Conservation (phyloP, 2,797 vertebrate species). For the Tragelaphus eurycerus region DNA sequence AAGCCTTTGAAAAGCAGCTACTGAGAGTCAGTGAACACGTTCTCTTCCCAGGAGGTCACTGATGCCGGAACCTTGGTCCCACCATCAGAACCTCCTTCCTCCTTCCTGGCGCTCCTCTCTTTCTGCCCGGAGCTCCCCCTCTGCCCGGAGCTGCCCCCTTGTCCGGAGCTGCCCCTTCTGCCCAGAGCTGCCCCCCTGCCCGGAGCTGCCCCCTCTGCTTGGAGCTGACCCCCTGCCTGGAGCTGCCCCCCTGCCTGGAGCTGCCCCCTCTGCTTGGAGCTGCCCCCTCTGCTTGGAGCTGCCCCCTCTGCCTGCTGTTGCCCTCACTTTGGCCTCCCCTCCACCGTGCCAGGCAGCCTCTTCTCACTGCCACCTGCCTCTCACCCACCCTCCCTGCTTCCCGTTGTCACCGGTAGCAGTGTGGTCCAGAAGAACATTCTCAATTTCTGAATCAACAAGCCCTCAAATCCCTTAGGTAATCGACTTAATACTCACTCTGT, state of each 20-base stretch:
- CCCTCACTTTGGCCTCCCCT: no score
- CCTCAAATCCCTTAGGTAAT: fast-evolving
- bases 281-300: fast-evolving
- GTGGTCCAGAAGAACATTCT: background rate
- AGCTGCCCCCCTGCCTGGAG: no score
- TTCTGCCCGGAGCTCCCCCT: background rate
- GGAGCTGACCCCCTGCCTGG: no score
- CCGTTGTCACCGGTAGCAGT: fast-evolving
- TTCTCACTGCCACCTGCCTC: background rate
- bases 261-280: no score
- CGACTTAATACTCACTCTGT: fast-evolving
- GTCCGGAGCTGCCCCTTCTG: no score
- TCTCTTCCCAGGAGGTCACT: background rate
- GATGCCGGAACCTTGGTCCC: fast-evolving
- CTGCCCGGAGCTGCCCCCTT: background rate
- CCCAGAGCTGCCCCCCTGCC: no score
- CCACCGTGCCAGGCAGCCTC: fast-evolving
- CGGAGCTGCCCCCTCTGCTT: no score
- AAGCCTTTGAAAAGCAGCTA: background rate
- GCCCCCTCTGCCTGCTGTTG: background rate
- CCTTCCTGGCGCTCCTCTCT: fast-evolving
- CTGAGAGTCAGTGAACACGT: background rate
- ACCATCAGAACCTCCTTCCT: background rate
- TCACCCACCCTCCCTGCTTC: background rate
- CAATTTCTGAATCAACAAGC: background rate